A percentile compares a stretch with the other conserved stretches of the same genome.
Evolutionary conservation across 2,888 invertebrate species (phyloP).

Genomic region (Drosophila borborema): DNA sequence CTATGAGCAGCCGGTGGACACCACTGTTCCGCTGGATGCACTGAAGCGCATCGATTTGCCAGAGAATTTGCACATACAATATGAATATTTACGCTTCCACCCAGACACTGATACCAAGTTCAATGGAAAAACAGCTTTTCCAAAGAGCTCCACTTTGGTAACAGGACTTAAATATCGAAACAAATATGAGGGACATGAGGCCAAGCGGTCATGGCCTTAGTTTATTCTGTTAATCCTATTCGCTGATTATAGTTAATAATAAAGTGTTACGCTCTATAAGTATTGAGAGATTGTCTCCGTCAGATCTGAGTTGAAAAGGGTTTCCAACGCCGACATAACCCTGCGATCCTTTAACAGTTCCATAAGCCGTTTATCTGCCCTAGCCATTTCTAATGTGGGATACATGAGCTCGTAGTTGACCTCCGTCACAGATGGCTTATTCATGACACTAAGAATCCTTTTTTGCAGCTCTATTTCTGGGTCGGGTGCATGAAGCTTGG

Average conservation of each 20-base stretch:
- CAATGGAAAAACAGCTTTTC: constrained; percentile 93
- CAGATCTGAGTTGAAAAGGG: constrained; percentile 86
- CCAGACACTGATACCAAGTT: constrained; percentile 91
- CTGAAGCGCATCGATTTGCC: constrained; percentile 91
- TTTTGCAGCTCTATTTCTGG: constrained; percentile 85
- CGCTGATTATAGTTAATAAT: constrained; percentile 17
- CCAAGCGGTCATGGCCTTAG: constrained; percentile 88
- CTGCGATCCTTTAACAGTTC: constrained; percentile 91
- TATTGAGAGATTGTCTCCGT: constrained; percentile 67
- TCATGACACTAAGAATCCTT: constrained; percentile 84
- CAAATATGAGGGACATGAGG: constrained; percentile 91
- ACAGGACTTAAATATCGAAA: constrained; percentile 92
- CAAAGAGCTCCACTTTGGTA: constrained; percentile 93
- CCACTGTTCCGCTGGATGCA: constrained; percentile 90
- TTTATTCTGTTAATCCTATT: constrained; percentile 26
- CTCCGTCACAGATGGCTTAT: constrained; percentile 84
- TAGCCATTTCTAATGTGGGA: constrained; percentile 75
- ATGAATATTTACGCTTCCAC: constrained; percentile 93
- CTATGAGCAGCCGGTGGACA: constrained; percentile 90
- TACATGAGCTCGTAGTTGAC: constrained; percentile 75
- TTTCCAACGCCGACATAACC: constrained; percentile 92
- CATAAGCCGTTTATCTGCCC: constrained; percentile 85
- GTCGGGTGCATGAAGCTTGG: constrained; percentile 80
- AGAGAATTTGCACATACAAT: constrained; percentile 93
- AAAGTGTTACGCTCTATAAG: constrained; percentile 74